Evolutionary conservation across 2,113 vertebrate genomes (phyloP).

Genomic region (Turdus rufiventris): DNA sequence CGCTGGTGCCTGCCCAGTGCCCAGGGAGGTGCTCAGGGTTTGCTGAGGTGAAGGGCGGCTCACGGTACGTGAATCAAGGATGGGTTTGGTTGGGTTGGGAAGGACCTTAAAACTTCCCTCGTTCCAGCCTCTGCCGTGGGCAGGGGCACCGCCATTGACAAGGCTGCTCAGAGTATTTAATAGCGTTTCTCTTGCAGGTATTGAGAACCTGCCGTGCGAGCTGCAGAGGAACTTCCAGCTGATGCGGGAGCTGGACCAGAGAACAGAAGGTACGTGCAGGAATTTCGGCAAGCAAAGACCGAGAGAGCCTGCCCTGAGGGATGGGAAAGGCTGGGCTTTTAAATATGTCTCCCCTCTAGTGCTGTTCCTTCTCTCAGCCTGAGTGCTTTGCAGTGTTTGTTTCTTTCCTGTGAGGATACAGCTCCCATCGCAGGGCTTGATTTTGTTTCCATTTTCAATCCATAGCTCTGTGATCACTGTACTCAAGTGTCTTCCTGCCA

Average conservation of each 20-base stretch:
- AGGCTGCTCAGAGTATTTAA: not conserved
- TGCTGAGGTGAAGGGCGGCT: not conserved
- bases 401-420: fast-evolving
- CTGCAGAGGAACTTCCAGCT: conserved; percentile 96
- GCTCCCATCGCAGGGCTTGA: fast-evolving
- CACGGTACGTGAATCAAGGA: not conserved
- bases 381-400: fast-evolving
- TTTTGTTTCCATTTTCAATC: not conserved
- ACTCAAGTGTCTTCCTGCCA: not conserved
- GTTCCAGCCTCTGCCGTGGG: fast-evolving
- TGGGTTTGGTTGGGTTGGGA: not conserved
- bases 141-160: fast-evolving
- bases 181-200: conserved; percentile 72
- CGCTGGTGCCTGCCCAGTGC: fast-evolving
- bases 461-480: fast-evolving
- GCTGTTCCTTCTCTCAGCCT: fast-evolving
- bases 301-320: not conserved
- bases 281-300: not conserved
- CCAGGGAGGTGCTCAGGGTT: fast-evolving
- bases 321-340: fast-evolving
- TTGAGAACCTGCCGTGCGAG: conserved; percentile 94
- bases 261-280: conserved; percentile 85
- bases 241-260: conserved; percentile 93
- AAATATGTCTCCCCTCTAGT: fast-evolving
- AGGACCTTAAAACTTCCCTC: not conserved